Base-by-base conservation (phyloP, 2,113 vertebrate genomes). In the Sylvietta virens region DNA sequence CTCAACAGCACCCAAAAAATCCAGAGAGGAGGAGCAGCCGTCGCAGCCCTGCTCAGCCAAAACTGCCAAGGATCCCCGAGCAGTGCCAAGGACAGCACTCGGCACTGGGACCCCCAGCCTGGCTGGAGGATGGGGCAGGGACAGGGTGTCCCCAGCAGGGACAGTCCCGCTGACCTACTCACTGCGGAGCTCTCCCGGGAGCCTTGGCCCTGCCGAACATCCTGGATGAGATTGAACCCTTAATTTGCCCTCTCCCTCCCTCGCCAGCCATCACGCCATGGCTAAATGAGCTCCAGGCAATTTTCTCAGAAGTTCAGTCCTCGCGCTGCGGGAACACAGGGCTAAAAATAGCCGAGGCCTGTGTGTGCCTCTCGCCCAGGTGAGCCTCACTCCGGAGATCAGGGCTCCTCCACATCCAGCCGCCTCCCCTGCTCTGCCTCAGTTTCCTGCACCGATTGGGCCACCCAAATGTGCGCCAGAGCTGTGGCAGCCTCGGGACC, bases 201-300 rank as follows among this genome's bases (percentile, higher is more conserved):
- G 53, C 27, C 42, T 42, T 2, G 13, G 37, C 26, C 16, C 37
- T 6, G 2, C 58, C 1, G 1, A 35, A 7, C 1, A 0, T 5
- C 39, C 48, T 1, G 1, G 18, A 4, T 35, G 69, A 50, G 35
- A 21, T 0, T 0, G 60, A 92, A 14, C 65, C 82, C 47, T 57
- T 42, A 9, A n/a, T 67, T 47, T 80, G 53, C 56, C 74, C 61
- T 15, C 17, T 80, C 72, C 40, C 69, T 81, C 85, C 48, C 67
- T 51, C 9, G 0, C 66, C 76, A 73, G 70, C 51, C 86, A n/a
- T 74, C 65, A 9, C 1, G 5, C 64, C 9, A 0, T 3, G 61
- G 92, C 54, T 73, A 66, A 92, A 87, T 5, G 79, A 93, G 91
- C 94, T 94, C 65, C 86, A 88, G 91, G 94, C 88, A 84, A 76